phyloP scores from a whole-genome alignment of 2,113 vertebrate genomes.

The Heteronetta atricapilla region DNA sequence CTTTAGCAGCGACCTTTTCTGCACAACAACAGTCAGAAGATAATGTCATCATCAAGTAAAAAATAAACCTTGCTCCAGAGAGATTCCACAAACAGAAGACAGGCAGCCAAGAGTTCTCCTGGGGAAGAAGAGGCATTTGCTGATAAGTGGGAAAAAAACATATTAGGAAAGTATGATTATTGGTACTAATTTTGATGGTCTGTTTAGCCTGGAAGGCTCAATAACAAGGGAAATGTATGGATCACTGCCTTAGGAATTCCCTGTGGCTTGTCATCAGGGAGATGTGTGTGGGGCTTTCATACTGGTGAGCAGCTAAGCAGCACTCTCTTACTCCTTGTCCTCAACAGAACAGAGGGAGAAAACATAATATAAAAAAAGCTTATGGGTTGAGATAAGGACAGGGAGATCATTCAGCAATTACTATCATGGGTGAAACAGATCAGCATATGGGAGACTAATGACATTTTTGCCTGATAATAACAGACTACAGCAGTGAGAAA shows the following conservation, averaged over 20 bases:
- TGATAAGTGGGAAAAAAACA: neutral
- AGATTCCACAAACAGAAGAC: neutral
- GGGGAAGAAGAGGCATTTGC: neutral
- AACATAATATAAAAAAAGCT: too few relatives aligned
- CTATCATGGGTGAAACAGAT: too few relatives aligned
- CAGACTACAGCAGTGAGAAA: too few relatives aligned
- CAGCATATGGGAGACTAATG: too few relatives aligned
- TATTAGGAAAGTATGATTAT: neutral
- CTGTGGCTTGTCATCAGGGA: neutral
- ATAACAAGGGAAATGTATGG: neutral
- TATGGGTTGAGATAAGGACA: too few relatives aligned
- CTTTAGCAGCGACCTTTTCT: neutral
- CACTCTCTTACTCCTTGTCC: too few relatives aligned
- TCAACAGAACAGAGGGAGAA: too few relatives aligned
- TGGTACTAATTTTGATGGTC: neutral
- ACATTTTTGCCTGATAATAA: too few relatives aligned
- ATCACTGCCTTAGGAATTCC: neutral
- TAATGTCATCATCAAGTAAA: neutral
- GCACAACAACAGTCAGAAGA: neutral
- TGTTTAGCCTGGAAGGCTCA: neutral
- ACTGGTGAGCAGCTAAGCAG: too few relatives aligned
- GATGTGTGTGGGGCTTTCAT: neutral
- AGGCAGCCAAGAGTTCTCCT: neutral
- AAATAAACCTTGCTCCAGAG: neutral
- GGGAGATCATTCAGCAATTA: too few relatives aligned